A percentile compares a stretch with the other conserved stretches of the same genome.
These are phyloP conservation scores for Caenorhabditis imperialis DNA, from an alignment of 2,888 invertebrate species.

Conservation along the genomic window DNA sequence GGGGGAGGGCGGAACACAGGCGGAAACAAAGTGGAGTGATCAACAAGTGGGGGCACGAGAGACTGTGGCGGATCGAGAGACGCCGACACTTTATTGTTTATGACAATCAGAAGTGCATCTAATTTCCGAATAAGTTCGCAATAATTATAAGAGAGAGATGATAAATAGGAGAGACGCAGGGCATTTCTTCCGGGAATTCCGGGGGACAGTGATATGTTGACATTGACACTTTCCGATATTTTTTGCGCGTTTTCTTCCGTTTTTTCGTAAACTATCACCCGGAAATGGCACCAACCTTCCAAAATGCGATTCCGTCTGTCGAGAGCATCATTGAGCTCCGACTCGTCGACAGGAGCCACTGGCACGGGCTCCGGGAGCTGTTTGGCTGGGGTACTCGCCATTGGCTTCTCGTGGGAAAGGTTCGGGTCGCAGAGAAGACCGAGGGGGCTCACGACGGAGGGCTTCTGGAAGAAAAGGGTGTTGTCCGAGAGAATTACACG, in stretches of 20 bases:
- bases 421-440: constrained; percentile 60
- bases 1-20: not conserved
- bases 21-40: constrained; percentile 29
- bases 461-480: constrained; percentile 53
- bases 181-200: too few species aligned
- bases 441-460: constrained; percentile 55
- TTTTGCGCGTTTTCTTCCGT: constrained; percentile 15
- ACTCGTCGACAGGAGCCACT: constrained; percentile 35
- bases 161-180: not conserved
- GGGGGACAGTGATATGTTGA: constrained; percentile 48
- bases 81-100: constrained; percentile 34
- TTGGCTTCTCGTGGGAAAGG: constrained; percentile 48
- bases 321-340: constrained; percentile 52
- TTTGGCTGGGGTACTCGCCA: not conserved
- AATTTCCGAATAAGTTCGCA: too few species aligned
- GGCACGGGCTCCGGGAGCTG: constrained; percentile 12
- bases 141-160: not conserved
- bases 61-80: constrained; percentile 11
- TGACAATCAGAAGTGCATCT: too few species aligned
- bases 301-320: constrained; percentile 58
- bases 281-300: constrained; percentile 59
- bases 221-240: constrained; percentile 49
- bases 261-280: constrained; percentile 10
- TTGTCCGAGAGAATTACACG: too few species aligned
- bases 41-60: constrained; percentile 26